Conservation (phyloP, 35 echinoderm and acorn worm species). For the Hemicentrotus pulcherrimus region DNA sequence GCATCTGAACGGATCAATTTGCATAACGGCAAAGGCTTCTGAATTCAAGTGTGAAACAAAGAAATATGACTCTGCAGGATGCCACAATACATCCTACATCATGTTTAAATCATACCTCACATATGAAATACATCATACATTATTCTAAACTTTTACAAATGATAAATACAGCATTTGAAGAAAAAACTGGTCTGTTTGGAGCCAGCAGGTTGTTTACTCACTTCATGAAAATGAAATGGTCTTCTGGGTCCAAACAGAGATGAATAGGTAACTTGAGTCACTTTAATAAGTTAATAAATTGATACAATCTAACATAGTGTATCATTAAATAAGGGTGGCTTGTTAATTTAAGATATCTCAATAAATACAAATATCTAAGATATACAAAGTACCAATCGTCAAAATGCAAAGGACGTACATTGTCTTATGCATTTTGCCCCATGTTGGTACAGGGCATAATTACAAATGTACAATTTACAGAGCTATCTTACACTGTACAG, state of each 20-base stretch:
- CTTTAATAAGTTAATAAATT: neutral
- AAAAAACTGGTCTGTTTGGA: neutral
- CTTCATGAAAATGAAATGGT: too few species aligned
- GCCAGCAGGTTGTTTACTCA: too few species aligned
- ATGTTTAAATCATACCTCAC: neutral
- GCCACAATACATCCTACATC: neutral
- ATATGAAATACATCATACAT: neutral
- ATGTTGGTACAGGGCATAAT: neutral
- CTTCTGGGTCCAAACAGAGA: too few species aligned
- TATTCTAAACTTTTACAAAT: neutral
- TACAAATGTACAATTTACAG: neutral
- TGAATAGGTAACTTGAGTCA: neutral
- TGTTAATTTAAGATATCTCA: neutral
- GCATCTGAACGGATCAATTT: neutral
- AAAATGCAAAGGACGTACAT: neutral
- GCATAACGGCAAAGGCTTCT: neutral
- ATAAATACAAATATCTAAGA: conserved; percentile 15
- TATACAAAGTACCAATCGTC: neutral
- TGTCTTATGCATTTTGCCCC: neutral
- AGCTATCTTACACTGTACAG: neutral
- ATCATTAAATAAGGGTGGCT: neutral
- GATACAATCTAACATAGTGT: neutral
- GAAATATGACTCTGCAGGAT: neutral
- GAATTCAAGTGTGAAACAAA: neutral
- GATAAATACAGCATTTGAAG: neutral